Base-by-base conservation (phyloP, 2,888 invertebrate species). In the Euplagia quadripunctaria region DNA sequence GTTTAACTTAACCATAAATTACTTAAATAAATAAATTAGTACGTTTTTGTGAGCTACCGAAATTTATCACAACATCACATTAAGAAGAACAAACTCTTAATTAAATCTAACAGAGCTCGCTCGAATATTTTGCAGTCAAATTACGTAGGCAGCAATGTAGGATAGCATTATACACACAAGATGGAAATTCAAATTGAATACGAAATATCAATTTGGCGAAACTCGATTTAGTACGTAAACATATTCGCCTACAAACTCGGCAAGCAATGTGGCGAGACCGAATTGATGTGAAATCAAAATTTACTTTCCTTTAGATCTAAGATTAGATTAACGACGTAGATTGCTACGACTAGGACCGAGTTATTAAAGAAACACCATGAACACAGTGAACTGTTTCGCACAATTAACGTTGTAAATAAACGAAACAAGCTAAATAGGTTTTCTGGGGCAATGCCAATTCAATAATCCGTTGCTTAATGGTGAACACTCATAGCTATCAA, bases 261-360 rank as follows among this genome's bases (percentile, higher is more conserved):
- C 76, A 61, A 74, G 66, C 20, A 78, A 68, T 73, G 73, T 79
- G 73, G 71, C 73, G 77, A 79, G 71, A 82, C 78, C 74, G 79
- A 81, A 85, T 85, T 82, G 79, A 86, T 82, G 84, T 82, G 72
- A 84, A 86, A 88, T 79, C 79, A 78, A 87, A 88, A 86, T 85
- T 83, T 74, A 85, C 86, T 87, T 88, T 88, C 85, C 81, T 82
- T 87, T 88, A 87, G 85, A 86, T 89, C 89, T 86, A 83, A 89
- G 85, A 89, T 89, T 88, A 89, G 87, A 89, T 86, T 85, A 83
- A 86, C 82, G 81, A 85, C 78, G 75, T 69, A 79, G 74, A 80
- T 78, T 79, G 72, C 71, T 58, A 68, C 72, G 77, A 71, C 68
- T 77, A 69, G 68, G 64, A 67, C 73, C 67, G 71, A 69, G 74